A percentile compares a stretch with the other conserved stretches of the same genome.
Conservation (phyloP, 2,888 invertebrate species). For the Sinelater perroti region DNA sequence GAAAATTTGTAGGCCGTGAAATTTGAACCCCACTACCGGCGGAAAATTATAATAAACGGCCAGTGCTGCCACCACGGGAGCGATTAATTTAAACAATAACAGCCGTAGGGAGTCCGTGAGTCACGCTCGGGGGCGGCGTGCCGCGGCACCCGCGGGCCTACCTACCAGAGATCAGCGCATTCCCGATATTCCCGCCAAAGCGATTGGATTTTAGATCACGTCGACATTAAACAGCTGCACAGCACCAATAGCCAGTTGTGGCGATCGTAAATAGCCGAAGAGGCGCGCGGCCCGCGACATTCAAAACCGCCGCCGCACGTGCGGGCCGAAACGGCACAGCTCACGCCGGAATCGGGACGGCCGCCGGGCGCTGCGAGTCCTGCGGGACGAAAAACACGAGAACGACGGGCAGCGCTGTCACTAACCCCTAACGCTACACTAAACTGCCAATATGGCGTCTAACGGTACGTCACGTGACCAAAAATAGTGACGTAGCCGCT, state of each 20-base stretch:
- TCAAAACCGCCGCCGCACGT: constrained; percentile 51
- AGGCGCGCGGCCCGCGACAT: constrained; percentile 57
- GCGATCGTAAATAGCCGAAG: constrained; percentile 62
- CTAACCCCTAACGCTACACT: constrained; percentile 63
- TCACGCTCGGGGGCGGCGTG: constrained; percentile 10
- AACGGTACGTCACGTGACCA: constrained; percentile 67
- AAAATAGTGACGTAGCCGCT: constrained; percentile 62
- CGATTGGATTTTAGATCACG: constrained; percentile 42
- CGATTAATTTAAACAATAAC: constrained; percentile 23
- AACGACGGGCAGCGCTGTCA: constrained; percentile 55
- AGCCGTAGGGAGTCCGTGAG: constrained; percentile 15
- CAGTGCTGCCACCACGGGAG: constrained; percentile 39
- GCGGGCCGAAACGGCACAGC: constrained; percentile 6
- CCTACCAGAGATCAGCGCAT: constrained; percentile 35
- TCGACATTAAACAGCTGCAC: constrained; percentile 60
- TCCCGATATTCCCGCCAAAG: constrained; percentile 51
- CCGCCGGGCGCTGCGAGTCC: constrained; percentile 3
- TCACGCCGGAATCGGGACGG: constrained; percentile 11
- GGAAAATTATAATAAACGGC: constrained; percentile 36
- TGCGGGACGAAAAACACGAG: constrained; percentile 19
- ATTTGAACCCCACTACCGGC: constrained; percentile 29
- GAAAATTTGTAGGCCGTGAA: constrained; percentile 18
- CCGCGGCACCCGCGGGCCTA: background rate
- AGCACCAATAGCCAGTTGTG: constrained; percentile 59
- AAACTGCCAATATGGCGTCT: constrained; percentile 69